Percentiles rank a stretch among this genome's conserved stretches.
Conservation (phyloP, 1,140 invertebrate genomes). For the Anoplolepis gracilipes region DNA sequence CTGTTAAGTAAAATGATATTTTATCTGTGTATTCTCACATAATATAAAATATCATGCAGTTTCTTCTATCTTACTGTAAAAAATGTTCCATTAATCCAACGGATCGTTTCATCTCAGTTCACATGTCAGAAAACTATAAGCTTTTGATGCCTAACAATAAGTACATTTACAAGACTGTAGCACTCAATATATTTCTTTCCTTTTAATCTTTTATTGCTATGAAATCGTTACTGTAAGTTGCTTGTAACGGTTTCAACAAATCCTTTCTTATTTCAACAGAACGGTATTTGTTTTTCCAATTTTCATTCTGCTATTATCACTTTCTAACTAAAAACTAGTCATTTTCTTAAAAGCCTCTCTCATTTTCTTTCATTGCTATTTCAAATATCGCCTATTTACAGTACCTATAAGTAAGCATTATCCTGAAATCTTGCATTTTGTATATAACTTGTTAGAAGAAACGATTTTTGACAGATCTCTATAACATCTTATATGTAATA, state of each 20-base stretch:
- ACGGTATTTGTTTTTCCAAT: constrained; percentile 46
- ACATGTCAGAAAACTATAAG: constrained; percentile 53
- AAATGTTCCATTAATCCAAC: constrained; percentile 46
- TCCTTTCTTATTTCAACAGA: constrained; percentile 14
- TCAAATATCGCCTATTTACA: background rate
- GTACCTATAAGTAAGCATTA: background rate
- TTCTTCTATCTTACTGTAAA: background rate
- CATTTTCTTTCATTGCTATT: background rate
- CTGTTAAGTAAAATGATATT: background rate
- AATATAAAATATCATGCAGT: background rate
- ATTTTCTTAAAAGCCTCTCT: constrained; percentile 29
- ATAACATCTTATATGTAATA: background rate
- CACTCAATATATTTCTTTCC: constrained; percentile 45
- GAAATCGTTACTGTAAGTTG: constrained; percentile 35
- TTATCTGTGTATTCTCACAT: background rate
- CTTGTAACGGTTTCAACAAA: constrained; percentile 34
- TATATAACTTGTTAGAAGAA: constrained; percentile 11
- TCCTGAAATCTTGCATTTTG: background rate
- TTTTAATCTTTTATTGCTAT: constrained; percentile 33
- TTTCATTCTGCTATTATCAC: constrained; percentile 21
- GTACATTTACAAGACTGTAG: constrained; percentile 42
- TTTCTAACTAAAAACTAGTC: constrained; percentile 3
- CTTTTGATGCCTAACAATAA: background rate
- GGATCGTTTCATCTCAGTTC: constrained; percentile 41
- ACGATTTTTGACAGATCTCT: background rate